Percentiles rank a stretch among this genome's conserved stretches.
These are phyloP conservation scores for Drosophila acutilabella DNA, from an alignment of 2,888 invertebrate genomes.

Conservation along the genomic window DNA sequence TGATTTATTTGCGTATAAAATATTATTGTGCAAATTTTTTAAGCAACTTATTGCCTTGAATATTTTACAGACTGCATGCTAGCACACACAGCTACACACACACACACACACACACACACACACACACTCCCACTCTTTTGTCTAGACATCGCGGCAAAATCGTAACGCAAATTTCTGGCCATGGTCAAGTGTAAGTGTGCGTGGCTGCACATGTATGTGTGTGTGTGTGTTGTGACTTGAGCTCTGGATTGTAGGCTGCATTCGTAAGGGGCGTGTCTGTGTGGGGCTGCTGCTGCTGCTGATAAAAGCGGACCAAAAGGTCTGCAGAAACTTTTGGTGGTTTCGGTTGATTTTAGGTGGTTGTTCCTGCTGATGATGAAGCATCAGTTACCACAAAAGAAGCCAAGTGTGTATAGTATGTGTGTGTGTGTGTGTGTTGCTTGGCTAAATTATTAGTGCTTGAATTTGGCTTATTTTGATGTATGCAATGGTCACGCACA, in stretches of 20 bases:
- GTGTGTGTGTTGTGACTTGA: conserved; percentile 5
- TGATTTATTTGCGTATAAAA: conserved; percentile 29
- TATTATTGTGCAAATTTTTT: conserved; percentile 18
- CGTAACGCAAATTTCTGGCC: conserved; percentile 15
- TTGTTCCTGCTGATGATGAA: conserved; percentile 53
- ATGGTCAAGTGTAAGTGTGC: conserved; percentile 17
- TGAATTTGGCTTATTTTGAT: conserved; percentile 67
- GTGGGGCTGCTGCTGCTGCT: conserved; percentile 17
- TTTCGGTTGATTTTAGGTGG: conserved; percentile 10
- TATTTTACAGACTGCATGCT: conserved; percentile 15
- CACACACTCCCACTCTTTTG: background rate
- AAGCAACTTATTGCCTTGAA: conserved; percentile 20
- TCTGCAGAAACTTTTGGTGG: conserved; percentile 45
- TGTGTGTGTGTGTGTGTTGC: conserved; percentile 13
- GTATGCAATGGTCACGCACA: conserved; percentile 72
- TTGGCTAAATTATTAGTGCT: conserved; percentile 45
- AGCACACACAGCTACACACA: conserved; percentile 1
- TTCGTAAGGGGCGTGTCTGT: background rate
- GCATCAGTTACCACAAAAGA: conserved; percentile 54
- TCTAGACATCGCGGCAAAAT: conserved; percentile 21
- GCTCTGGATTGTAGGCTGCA: conserved; percentile 8
- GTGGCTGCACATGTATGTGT: background rate
- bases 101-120: background rate
- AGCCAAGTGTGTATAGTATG: conserved; percentile 7
- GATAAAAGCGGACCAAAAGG: conserved; percentile 54